These are phyloP conservation scores for Gobiocypris rarus DNA, from an alignment of 2,113 vertebrate species.

Conservation along the genomic window DNA sequence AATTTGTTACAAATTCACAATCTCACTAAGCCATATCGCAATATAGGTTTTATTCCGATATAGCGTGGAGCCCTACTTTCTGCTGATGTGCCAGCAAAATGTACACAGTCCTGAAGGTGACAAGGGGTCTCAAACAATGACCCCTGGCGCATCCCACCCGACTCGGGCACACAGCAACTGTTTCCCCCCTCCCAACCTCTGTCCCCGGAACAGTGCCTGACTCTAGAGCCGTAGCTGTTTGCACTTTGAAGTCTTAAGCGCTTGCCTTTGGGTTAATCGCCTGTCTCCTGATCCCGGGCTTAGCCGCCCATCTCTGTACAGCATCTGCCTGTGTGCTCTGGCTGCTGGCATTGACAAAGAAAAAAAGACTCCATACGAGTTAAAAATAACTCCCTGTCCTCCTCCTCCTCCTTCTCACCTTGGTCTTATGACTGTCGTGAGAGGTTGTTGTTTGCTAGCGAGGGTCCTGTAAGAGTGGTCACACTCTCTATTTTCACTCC, in stretches of 20 bases:
- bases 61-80: background rate
- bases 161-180: slow-evolving; percentile 50
- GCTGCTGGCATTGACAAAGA: slow-evolving; percentile 45
- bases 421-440: slow-evolving; percentile 37
- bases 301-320: slow-evolving; percentile 60
- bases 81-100: background rate
- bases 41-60: no score
- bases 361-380: slow-evolving; percentile 37
- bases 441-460: slow-evolving; percentile 26
- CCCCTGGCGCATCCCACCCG: slow-evolving; percentile 10
- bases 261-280: slow-evolving; percentile 76
- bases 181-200: slow-evolving; percentile 33
- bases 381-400: slow-evolving; percentile 55
- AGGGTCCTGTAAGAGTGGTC: slow-evolving; percentile 24
- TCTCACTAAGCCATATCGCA: no score
- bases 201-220: slow-evolving; percentile 42
- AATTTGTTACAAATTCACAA: no score
- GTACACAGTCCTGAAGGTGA: slow-evolving; percentile 1
- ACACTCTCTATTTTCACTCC: slow-evolving; percentile 18
- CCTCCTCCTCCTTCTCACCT: slow-evolving; percentile 46
- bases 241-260: slow-evolving; percentile 79
- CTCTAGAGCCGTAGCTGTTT: slow-evolving; percentile 53
- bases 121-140: slow-evolving; percentile 39
- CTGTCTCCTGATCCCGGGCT: slow-evolving; percentile 74
- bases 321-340: slow-evolving; percentile 53